Conservation (phyloP, 2,113 vertebrate genomes). For the Ifrita kowaldi region DNA sequence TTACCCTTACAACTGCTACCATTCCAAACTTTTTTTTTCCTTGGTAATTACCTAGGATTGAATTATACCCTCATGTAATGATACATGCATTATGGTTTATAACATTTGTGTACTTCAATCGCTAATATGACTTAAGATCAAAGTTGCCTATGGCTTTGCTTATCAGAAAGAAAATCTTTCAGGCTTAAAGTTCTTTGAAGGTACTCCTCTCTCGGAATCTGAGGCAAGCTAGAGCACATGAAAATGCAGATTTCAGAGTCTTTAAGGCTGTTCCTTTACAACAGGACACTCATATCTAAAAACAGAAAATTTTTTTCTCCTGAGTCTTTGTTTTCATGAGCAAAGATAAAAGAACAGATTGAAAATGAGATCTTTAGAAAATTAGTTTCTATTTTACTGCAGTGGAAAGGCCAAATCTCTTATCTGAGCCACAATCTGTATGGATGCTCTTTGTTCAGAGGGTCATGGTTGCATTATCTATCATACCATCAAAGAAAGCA, state of each 20-base stretch:
- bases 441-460: neutral
- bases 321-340: neutral
- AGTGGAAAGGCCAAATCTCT: neutral
- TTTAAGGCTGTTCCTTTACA: neutral
- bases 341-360: neutral
- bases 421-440: neutral
- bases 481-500: neutral
- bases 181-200: neutral
- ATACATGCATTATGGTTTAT: neutral
- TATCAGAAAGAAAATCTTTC: neutral
- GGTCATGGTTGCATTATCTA: neutral
- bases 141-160: neutral
- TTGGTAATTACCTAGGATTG: neutral
- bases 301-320: neutral
- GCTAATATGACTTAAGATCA: neutral
- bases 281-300: neutral
- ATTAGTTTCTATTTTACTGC: neutral
- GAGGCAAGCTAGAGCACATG: neutral
- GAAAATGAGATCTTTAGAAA: neutral
- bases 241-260: neutral
- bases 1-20: neutral
- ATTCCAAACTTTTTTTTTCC: neutral
- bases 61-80: neutral
- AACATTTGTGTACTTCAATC: neutral
- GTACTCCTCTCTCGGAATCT: neutral